phyloP scores from a whole-genome alignment of 2,888 invertebrate species.

The Slavum lentiscoides region DNA sequence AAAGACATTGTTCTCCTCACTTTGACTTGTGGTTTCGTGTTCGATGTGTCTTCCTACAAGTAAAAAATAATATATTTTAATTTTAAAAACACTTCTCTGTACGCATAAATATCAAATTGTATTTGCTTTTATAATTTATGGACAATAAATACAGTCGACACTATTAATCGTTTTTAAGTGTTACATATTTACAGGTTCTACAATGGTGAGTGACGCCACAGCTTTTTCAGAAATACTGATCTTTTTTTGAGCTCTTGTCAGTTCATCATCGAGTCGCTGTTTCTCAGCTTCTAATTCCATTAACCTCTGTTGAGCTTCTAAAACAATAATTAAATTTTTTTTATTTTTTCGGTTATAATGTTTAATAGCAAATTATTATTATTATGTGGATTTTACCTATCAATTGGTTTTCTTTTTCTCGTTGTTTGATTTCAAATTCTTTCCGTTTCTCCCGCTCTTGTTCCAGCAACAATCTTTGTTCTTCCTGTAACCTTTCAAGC shows the following conservation, averaged over 20 bases:
- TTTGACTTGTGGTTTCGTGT: slow-evolving; percentile 58
- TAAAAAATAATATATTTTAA: not conserved
- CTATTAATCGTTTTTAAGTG: not conserved
- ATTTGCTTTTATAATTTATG: too few relatives aligned
- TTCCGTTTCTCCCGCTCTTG: slow-evolving; percentile 75
- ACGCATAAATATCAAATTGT: too few relatives aligned
- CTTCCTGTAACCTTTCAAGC: slow-evolving; percentile 76
- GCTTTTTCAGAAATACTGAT: slow-evolving; percentile 50
- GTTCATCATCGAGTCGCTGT: slow-evolving; percentile 70
- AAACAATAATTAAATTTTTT: slow-evolving; percentile 53
- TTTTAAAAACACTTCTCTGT: too few relatives aligned
- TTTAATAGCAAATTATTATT: not conserved
- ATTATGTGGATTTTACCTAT: slow-evolving; percentile 63
- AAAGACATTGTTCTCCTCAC: slow-evolving; percentile 72
- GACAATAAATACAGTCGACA: not conserved
- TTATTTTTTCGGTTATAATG: not conserved
- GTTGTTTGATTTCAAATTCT: slow-evolving; percentile 74
- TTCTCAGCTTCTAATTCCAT: slow-evolving; percentile 74
- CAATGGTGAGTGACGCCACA: slow-evolving; percentile 16
- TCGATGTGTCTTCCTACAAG: slow-evolving; percentile 27
- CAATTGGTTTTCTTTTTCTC: slow-evolving; percentile 71
- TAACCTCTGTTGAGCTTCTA: slow-evolving; percentile 74
- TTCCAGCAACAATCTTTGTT: slow-evolving; percentile 73
- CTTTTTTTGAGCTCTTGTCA: slow-evolving; percentile 58
- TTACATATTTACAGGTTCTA: slow-evolving; percentile 30